These are phyloP conservation scores for Erebia ligea DNA, from an alignment of 2,888 invertebrate species.

Conservation along the genomic window DNA sequence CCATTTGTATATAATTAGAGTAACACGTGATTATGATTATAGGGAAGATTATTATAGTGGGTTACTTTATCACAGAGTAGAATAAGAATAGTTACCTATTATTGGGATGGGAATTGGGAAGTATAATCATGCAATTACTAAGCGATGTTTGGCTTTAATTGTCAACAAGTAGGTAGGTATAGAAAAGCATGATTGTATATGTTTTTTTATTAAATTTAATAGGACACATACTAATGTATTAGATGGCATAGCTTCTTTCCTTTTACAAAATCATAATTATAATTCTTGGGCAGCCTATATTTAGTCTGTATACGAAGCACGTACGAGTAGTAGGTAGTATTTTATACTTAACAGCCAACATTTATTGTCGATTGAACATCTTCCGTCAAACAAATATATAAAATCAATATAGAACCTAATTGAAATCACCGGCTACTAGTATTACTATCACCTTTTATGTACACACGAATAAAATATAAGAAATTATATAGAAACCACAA, in stretches of 20 bases:
- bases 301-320: not conserved
- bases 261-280: not conserved
- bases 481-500: conserved; percentile 32
- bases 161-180: no score
- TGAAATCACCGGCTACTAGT: conserved; percentile 38
- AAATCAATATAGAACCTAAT: conserved; percentile 34
- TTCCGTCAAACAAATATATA: conserved; percentile 26
- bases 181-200: no score
- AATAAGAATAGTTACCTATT: not conserved
- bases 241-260: no score
- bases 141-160: no score
- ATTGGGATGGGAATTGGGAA: no score
- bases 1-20: conserved; percentile 13
- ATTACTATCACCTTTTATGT: conserved; percentile 33
- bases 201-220: not conserved
- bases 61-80: not conserved
- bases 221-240: no score
- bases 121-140: no score
- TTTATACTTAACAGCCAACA: conserved; percentile 16
- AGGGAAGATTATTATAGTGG: not conserved
- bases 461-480: conserved; percentile 35
- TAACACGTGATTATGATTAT: conserved; percentile 18
- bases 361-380: conserved; percentile 16
- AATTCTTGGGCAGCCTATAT: not conserved
- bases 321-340: not conserved